Conservation (phyloP, 2,888 invertebrate species). For the Herminia tarsipennalis region DNA sequence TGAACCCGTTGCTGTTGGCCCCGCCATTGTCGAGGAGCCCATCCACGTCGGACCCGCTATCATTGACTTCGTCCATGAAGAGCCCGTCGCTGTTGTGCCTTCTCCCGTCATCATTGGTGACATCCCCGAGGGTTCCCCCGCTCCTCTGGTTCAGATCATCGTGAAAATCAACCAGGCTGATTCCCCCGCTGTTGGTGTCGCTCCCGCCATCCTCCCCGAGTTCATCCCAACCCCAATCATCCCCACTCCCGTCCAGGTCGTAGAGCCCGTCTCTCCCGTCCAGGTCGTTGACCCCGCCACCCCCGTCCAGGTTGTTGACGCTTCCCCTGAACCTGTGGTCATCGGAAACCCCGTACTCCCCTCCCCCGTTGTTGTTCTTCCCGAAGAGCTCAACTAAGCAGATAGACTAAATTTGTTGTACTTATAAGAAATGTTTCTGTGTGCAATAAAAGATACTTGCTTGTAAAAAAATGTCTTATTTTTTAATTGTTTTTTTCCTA, state of each 20-base stretch:
- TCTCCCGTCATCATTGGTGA: constrained; percentile 15
- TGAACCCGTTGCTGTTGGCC: too few species aligned
- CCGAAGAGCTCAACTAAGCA: constrained; percentile 24
- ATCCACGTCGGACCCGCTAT: too few species aligned
- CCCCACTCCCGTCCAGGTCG: constrained; percentile 7
- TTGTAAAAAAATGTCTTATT: too few species aligned
- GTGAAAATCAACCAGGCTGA: constrained; percentile 43
- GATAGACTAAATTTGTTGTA: too few species aligned
- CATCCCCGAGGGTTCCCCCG: constrained; percentile 19
- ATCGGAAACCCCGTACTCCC: constrained; percentile 35
- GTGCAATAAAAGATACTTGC: too few species aligned
- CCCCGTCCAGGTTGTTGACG: too few species aligned
- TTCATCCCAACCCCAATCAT: not conserved
- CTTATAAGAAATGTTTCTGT: too few species aligned
- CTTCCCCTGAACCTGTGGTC: constrained; percentile 25
- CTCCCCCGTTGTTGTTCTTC: constrained; percentile 39
- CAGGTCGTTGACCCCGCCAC: constrained; percentile 2
- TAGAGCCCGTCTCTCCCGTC: constrained; percentile 5
- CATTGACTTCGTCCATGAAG: too few species aligned
- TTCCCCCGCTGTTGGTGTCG: not conserved
- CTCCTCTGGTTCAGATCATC: constrained; percentile 53
- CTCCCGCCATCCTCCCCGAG: not conserved
- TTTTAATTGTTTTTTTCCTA: too few species aligned
- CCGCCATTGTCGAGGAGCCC: too few species aligned
- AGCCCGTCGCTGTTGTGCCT: constrained; percentile 23